Percentiles rank a stretch among this genome's conserved stretches.
These are phyloP conservation scores for Rhinichthys klamathensis DNA, from an alignment of 2,113 vertebrate genomes.

Conservation along the genomic window DNA sequence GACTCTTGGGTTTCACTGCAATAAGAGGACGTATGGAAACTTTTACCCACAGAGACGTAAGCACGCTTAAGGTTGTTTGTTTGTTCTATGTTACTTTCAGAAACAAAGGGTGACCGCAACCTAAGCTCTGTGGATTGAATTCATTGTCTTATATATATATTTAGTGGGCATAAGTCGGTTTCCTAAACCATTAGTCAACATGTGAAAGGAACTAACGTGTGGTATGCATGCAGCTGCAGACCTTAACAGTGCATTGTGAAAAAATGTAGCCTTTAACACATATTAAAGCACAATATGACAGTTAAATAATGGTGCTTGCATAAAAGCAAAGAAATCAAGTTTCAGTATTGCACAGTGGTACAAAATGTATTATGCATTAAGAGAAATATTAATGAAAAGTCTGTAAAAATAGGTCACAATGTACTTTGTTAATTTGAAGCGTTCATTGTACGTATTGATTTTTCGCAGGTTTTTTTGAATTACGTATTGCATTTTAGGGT, in stretches of 20 bases:
- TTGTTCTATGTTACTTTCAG: slow-evolving; percentile 30
- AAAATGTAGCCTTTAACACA: neutral
- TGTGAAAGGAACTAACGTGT: neutral
- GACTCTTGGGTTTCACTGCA: neutral
- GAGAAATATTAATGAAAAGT: neutral
- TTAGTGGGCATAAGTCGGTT: neutral
- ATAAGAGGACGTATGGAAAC: slow-evolving; percentile 26
- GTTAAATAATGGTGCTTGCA: neutral
- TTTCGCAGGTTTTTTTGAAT: neutral
- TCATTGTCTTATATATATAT: neutral
- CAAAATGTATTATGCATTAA: neutral
- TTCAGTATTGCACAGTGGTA: neutral
- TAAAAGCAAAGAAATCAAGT: neutral
- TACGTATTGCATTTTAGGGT: neutral
- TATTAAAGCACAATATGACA: neutral
- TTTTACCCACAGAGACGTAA: slow-evolving; percentile 31
- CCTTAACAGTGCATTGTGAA: neutral
- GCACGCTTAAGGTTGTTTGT: neutral
- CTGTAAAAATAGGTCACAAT: neutral
- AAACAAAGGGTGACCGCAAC: slow-evolving; percentile 24
- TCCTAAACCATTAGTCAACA: neutral
- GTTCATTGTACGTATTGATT: neutral
- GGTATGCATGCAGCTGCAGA: neutral
- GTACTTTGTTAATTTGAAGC: neutral
- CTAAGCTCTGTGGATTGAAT: neutral